These are phyloP conservation scores for Dendrocincla fuliginosa DNA, from an alignment of 2,797 vertebrate genomes.

Conservation along the genomic window DNA sequence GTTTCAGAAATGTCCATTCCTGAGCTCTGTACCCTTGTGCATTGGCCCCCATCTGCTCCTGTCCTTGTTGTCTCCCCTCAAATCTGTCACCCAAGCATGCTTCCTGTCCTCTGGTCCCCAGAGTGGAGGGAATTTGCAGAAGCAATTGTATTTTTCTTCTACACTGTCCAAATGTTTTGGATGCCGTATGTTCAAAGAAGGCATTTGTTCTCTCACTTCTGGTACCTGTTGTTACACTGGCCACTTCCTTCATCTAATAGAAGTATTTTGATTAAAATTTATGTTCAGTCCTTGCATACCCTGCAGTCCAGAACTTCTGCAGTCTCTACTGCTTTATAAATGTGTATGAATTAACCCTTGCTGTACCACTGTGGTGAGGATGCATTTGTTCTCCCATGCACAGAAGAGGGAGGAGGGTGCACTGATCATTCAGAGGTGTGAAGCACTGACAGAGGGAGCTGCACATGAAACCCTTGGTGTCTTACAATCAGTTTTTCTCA, in stretches of 20 bases:
- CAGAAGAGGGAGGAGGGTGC: background rate
- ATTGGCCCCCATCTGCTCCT: background rate
- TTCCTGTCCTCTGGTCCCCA: background rate
- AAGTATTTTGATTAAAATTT: slow-evolving; percentile 37
- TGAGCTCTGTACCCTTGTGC: background rate
- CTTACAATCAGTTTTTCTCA: background rate
- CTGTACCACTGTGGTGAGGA: background rate
- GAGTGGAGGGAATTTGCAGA: background rate
- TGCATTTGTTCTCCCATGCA: background rate
- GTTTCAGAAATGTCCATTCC: background rate
- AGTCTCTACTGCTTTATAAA: background rate
- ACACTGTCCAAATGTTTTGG: background rate
- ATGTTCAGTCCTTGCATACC: background rate
- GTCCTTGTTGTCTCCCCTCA: background rate
- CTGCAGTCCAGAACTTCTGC: background rate
- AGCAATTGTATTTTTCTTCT: background rate
- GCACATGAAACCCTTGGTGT: background rate
- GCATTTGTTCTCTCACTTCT: background rate
- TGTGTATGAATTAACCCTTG: slow-evolving; percentile 19
- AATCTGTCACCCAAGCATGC: background rate
- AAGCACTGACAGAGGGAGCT: background rate
- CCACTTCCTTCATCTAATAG: background rate
- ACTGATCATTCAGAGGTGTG: background rate
- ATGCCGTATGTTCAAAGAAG: background rate
- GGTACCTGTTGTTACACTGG: background rate